Conservation (phyloP, 2,888 invertebrate species). For the Mythimna lalbum region DNA sequence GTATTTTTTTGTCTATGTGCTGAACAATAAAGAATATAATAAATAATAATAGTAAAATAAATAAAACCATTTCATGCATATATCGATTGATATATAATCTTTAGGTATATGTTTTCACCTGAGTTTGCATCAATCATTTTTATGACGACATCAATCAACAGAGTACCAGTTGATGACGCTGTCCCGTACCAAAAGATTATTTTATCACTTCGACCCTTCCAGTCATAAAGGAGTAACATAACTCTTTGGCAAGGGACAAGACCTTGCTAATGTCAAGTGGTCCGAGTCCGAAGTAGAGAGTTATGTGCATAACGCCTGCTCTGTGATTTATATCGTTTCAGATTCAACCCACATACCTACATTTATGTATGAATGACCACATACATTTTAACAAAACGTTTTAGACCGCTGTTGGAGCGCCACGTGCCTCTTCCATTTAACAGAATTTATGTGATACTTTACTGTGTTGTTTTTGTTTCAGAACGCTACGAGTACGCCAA, state of each 20-base stretch:
- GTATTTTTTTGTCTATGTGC: no score
- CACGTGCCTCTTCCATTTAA: slow-evolving; percentile 66
- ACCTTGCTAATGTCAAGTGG: slow-evolving; percentile 86
- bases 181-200: neutral
- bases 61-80: no score
- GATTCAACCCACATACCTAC: slow-evolving; percentile 77
- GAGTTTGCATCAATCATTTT: no score
- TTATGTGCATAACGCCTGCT: slow-evolving; percentile 86
- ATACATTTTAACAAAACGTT: slow-evolving; percentile 78
- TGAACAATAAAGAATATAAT: no score
- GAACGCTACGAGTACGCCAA: slow-evolving; percentile 28
- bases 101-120: no score
- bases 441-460: slow-evolving; percentile 70
- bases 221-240: slow-evolving; percentile 40
- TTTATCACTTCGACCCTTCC: slow-evolving; percentile 39
- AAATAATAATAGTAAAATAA: no score
- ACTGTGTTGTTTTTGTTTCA: slow-evolving; percentile 71
- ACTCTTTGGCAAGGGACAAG: slow-evolving; percentile 72
- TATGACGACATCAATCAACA: no score
- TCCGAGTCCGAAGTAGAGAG: slow-evolving; percentile 79
- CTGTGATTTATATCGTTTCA: slow-evolving; percentile 85
- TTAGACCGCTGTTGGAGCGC: slow-evolving; percentile 72
- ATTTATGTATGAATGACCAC: slow-evolving; percentile 75
- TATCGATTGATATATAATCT: no score
- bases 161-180: neutral